A percentile compares a stretch with the other conserved stretches of the same genome.
Evolutionary conservation across 2,797 vertebrate species (phyloP).

Genomic region (Bufotes viridis): DNA sequence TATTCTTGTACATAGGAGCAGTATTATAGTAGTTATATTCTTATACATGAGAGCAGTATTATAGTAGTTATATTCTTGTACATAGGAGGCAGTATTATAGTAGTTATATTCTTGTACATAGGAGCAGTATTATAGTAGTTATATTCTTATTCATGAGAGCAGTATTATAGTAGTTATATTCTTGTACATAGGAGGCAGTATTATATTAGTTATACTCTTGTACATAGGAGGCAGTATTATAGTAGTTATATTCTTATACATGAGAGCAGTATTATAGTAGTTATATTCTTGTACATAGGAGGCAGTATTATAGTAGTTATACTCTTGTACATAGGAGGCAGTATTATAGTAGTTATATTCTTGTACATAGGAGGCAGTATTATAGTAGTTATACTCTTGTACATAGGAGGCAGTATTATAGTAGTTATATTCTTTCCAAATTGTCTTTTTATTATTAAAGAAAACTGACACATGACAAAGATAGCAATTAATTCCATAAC

Average conservation of each 20-base stretch:
- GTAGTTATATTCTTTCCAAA: too few relatives aligned
- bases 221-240: constrained; percentile 17
- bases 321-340: neutral
- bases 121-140: neutral
- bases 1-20: constrained; percentile 12
- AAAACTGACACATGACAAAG: too few relatives aligned
- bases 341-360: too few relatives aligned
- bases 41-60: neutral
- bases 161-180: constrained; percentile 21
- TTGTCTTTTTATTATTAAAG: too few relatives aligned
- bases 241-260: constrained; percentile 12
- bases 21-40: constrained; percentile 15
- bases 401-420: neutral
- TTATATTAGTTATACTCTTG: constrained; percentile 22
- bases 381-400: too few relatives aligned
- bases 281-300: neutral
- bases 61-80: constrained; percentile 16
- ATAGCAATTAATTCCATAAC: too few relatives aligned
- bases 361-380: too few relatives aligned
- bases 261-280: neutral
- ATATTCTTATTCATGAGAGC: neutral
- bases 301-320: constrained; percentile 1
- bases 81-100: constrained; percentile 1
- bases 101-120: neutral
- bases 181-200: constrained; percentile 16